phyloP scores from a whole-genome alignment of 2,888 invertebrate species.

The Diabrotica balteata region DNA sequence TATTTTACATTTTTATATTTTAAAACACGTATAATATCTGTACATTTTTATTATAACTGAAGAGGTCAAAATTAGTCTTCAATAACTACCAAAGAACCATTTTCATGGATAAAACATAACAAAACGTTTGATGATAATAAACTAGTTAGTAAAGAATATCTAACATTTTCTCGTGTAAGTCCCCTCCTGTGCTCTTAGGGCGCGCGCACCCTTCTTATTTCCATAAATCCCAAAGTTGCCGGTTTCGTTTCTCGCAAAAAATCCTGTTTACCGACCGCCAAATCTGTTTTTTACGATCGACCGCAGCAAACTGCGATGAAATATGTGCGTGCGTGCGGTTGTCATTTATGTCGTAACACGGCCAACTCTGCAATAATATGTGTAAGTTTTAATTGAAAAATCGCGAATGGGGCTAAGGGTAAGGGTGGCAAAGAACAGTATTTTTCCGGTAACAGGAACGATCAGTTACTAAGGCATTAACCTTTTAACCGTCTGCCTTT shows the following conservation, averaged over 20 bases:
- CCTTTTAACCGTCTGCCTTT: no score
- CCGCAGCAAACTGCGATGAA: slow-evolving; percentile 29
- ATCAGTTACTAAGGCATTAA: no score
- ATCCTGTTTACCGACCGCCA: slow-evolving; percentile 19
- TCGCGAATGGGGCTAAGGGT: slow-evolving; percentile 5
- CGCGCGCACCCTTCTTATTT: slow-evolving; percentile 7
- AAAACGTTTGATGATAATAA: no score
- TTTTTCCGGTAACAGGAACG: no score
- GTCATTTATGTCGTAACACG: slow-evolving; percentile 39
- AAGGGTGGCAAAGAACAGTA: no score
- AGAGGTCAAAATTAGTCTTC: no score
- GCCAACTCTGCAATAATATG: slow-evolving; percentile 33
- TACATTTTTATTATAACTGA: no score
- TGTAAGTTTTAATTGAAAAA: slow-evolving; percentile 42
- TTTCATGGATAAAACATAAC: no score
- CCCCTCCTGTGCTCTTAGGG: neutral
- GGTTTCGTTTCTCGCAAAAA: slow-evolving; percentile 17
- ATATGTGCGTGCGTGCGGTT: slow-evolving; percentile 37
- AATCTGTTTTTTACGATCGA: slow-evolving; percentile 36
- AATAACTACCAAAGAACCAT: no score
- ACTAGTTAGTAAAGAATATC: no score
- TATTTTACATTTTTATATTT: no score
- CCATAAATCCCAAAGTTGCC: slow-evolving; percentile 22
- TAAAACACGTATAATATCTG: no score
- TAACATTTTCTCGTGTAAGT: neutral